These are phyloP conservation scores for Peromyscus eremicus DNA, from an alignment of 2,797 vertebrate genomes.

Conservation along the genomic window DNA sequence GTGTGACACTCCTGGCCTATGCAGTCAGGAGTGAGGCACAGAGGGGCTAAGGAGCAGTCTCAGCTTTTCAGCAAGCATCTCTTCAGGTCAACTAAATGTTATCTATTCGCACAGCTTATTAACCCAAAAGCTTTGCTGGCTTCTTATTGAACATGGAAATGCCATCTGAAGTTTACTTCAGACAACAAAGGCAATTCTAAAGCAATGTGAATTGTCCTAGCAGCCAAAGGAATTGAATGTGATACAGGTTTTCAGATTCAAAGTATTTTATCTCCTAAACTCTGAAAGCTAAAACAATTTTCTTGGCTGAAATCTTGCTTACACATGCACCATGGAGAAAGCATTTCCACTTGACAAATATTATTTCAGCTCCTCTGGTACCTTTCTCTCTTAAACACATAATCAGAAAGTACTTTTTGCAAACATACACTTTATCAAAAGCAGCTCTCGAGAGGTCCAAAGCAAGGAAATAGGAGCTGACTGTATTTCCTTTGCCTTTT, in stretches of 20 bases:
- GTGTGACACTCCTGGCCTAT: neutral
- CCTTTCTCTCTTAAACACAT: neutral
- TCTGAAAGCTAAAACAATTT: neutral
- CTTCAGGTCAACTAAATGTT: neutral
- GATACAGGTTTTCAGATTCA: neutral
- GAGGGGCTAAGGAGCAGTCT: neutral
- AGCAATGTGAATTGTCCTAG: neutral
- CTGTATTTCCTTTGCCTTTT: neutral
- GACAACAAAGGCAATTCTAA: neutral
- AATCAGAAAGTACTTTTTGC: neutral
- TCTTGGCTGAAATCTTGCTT: neutral
- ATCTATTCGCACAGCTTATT: neutral
- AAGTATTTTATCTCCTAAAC: slow-evolving; percentile 8
- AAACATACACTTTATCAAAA: neutral
- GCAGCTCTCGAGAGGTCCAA: neutral
- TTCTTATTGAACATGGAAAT: neutral
- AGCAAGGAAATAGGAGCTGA: neutral
- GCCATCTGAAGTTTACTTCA: neutral
- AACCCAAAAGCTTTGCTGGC: neutral
- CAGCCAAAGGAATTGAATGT: neutral
- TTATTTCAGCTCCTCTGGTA: neutral
- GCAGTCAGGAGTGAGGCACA: no score
- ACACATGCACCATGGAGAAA: neutral
- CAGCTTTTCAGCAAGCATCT: neutral
- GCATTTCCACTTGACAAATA: neutral